phyloP scores from a whole-genome alignment of 1,140 invertebrate genomes.

The Drosophila melanica region DNA sequence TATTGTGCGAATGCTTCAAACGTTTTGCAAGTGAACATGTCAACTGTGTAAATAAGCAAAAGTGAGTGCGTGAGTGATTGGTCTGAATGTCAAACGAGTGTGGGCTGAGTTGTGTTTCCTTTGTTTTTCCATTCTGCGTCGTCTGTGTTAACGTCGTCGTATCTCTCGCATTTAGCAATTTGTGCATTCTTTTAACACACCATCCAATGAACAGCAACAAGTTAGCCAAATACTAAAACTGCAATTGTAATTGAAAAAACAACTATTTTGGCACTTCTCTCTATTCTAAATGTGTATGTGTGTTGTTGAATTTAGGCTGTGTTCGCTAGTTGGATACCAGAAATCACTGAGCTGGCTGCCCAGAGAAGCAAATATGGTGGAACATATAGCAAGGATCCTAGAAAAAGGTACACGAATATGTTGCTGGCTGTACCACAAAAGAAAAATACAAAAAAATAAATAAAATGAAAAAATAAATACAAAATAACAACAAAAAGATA shows the following conservation, averaged over 20 bases:
- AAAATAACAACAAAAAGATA: slow-evolving; percentile 35
- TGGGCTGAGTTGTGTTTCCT: neutral
- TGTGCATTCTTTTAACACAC: slow-evolving; percentile 23
- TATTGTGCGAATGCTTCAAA: slow-evolving; percentile 29
- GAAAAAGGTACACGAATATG: slow-evolving; percentile 93
- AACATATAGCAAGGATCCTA: slow-evolving; percentile 98
- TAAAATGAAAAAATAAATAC: slow-evolving; percentile 57
- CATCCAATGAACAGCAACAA: slow-evolving; percentile 31
- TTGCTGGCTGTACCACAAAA: slow-evolving; percentile 77
- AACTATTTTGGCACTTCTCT: slow-evolving; percentile 48
- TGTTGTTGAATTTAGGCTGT: slow-evolving; percentile 90
- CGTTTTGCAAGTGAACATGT: slow-evolving; percentile 17
- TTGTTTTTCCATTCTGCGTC: slow-evolving; percentile 22
- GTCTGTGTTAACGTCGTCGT: slow-evolving; percentile 30
- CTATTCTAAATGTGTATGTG: slow-evolving; percentile 81
- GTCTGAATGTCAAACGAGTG: slow-evolving; percentile 6
- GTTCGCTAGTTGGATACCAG: slow-evolving; percentile 99
- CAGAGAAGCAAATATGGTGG: slow-evolving; percentile 99
- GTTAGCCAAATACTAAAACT: slow-evolving; percentile 35
- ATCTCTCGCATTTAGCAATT: slow-evolving; percentile 11
- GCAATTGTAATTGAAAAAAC: slow-evolving; percentile 47
- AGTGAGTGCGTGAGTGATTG: slow-evolving; percentile 19
- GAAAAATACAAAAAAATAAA: slow-evolving; percentile 55
- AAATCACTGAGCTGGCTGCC: slow-evolving; percentile 99
- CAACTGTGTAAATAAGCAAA: slow-evolving; percentile 17